Evolutionary conservation across 2,113 vertebrate species (phyloP).

Genomic region (Paramisgurnus dabryanus): DNA sequence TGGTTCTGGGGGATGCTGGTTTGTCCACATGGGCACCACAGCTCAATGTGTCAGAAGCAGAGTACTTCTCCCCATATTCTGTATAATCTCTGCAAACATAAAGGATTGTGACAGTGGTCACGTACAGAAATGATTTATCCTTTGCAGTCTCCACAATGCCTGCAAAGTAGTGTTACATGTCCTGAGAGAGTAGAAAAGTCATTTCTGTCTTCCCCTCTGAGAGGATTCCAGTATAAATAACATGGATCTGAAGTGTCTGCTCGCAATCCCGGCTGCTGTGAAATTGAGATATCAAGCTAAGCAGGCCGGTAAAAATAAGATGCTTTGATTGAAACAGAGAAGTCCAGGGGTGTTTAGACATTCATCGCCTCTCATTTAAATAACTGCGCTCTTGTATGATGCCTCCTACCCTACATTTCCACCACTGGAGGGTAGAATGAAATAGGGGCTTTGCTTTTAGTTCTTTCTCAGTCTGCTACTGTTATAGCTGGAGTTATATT

Average conservation of each 20-base stretch:
- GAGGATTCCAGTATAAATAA: constrained; percentile 46
- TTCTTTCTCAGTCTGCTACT: constrained; percentile 11
- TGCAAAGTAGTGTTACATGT: constrained; percentile 8
- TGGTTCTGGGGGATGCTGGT: too few species aligned
- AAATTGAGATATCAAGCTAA: constrained; percentile 50
- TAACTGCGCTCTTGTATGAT: constrained; percentile 43
- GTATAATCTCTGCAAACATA: neutral
- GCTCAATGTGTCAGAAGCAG: neutral
- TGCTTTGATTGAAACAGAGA: constrained; percentile 19
- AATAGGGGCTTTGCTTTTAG: neutral
- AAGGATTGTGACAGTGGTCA: constrained; percentile 1
- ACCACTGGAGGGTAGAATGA: neutral
- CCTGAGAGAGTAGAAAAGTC: constrained; percentile 10
- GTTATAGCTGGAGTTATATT: constrained; percentile 38
- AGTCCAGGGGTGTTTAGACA: constrained; percentile 35
- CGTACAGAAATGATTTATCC: neutral
- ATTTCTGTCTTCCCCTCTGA: constrained; percentile 16
- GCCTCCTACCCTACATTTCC: constrained; percentile 28
- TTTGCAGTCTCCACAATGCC: neutral
- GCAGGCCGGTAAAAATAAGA: constrained; percentile 37
- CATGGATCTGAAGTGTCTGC: constrained; percentile 37
- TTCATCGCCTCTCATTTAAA: constrained; percentile 38
- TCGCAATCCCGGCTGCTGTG: constrained; percentile 41
- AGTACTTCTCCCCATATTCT: neutral
- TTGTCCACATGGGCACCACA: neutral